These are phyloP conservation scores for Mus musculus DNA, from an alignment of 2,113 vertebrate species.

Conservation along the genomic window GRCm39 chr6:127248001-127248500, in stretches of 20 bases:
- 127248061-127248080: no score
- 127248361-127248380: neutral
- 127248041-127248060: neutral
- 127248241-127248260: no score
- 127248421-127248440: neutral
- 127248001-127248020: neutral
- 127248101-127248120: neutral
- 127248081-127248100: neutral
- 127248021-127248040: neutral
- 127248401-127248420: neutral
- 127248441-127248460: neutral
- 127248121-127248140: neutral
- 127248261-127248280: neutral
- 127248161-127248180: neutral
- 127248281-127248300: neutral
- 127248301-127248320: neutral
- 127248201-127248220: neutral
- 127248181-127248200: neutral
- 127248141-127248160: neutral
- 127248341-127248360: no score
- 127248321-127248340: neutral
- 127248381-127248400: neutral
- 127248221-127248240: neutral
- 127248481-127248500: neutral
- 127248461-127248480: neutral